Base-by-base conservation (phyloP, 2,113 vertebrate genomes). In the Carassius auratus region DNA sequence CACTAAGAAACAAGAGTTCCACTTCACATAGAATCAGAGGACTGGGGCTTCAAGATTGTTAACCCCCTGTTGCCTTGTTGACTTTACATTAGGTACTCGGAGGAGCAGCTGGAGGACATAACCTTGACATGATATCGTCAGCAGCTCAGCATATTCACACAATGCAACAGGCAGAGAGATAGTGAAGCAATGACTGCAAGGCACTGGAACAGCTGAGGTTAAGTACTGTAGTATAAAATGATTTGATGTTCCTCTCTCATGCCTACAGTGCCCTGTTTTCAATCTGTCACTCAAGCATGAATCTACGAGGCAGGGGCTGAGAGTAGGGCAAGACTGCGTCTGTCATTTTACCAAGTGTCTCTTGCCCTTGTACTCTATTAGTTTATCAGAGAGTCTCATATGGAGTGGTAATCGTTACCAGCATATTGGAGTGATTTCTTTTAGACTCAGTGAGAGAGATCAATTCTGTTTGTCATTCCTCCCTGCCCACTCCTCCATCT, bases 361-460 rank as follows among this genome's bases (percentile, higher is more conserved):
- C 59, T 52, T 81, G 76, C 86, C 76, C 86, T 80, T 80, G 57
- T 81, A 21, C 75, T 88, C 83, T 89, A 82, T 74, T 84, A 75
- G 26, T 75, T 79, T 83, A 86, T 90, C 76, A 85, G 23, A 38
- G 59, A 62, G 48, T 52, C 66, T 82, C 66, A 87, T 89, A 90
- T 85, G 83, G 76, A 90, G 76, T 76, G 73, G 85, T 89, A 90
- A 86, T 89, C 86, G 85, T 89, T 90, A 57, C 55, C 17, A 83
- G 75, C 52, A 36, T 48, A 79, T 38, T 85, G 59, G 78, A 76
- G 86, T 62, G 64, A 87, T 91, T 88, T 76, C 84, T 91, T 85
- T 30, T 66, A 73, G 79, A 87, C 55, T 62, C 87, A 52, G 14
- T 10, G 74, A 45, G 61, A n/a, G 81, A 75, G 79, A 91, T 90